Conservation (phyloP, 2,888 invertebrate species). For the Leptothorax acervorum region DNA sequence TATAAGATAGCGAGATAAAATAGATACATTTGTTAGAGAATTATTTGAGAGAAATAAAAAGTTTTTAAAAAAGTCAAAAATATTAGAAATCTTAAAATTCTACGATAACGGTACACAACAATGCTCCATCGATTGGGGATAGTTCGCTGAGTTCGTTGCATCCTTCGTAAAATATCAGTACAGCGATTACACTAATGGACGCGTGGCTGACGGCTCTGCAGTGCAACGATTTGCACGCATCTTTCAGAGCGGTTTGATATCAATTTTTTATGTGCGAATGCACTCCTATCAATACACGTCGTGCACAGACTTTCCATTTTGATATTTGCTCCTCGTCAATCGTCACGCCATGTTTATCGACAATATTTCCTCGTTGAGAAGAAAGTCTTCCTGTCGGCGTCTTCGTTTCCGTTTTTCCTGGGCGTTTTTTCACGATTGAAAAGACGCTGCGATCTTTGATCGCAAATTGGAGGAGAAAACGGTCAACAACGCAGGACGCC, state of each 20-base stretch:
- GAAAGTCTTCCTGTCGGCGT: conserved; percentile 34
- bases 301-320: conserved; percentile 64
- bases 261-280: conserved; percentile 56
- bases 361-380: conserved; percentile 47
- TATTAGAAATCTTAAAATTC: background rate
- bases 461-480: conserved; percentile 37
- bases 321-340: conserved; percentile 55
- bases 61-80: background rate
- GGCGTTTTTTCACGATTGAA: background rate
- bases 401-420: conserved; percentile 16
- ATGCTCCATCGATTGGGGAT: conserved; percentile 29
- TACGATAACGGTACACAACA: background rate
- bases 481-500: background rate
- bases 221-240: conserved; percentile 49
- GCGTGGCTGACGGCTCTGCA: background rate
- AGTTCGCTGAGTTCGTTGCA: conserved; percentile 20
- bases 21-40: background rate
- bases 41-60: background rate
- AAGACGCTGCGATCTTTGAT: conserved; percentile 3
- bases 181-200: conserved; percentile 58
- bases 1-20: no score
- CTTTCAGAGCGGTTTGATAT: conserved; percentile 43
- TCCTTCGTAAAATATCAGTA: conserved; percentile 64
- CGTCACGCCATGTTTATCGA: conserved; percentile 46
- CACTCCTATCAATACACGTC: conserved; percentile 5